These are phyloP conservation scores for Zaprionus inermis DNA, from an alignment of 1,140 invertebrate genomes.

Conservation along the genomic window DNA sequence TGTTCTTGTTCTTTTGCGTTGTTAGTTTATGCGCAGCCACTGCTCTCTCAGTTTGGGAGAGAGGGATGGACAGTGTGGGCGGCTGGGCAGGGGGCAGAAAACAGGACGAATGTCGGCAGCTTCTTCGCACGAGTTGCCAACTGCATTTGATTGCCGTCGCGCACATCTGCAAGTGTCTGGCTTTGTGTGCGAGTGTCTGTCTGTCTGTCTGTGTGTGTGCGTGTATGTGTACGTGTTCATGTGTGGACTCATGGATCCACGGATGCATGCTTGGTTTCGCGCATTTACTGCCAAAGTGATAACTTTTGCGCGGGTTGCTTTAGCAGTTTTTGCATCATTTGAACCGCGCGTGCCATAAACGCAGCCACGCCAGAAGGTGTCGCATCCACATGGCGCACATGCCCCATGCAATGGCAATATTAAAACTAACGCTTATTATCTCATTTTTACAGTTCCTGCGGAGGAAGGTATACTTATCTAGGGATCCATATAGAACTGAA, in stretches of 20 bases:
- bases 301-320: slow-evolving; percentile 76
- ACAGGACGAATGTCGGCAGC: slow-evolving; percentile 44
- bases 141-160: slow-evolving; percentile 71
- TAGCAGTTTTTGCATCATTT: slow-evolving; percentile 52
- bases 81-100: not conserved
- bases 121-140: slow-evolving; percentile 61
- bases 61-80: not conserved
- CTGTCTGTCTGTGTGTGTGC: slow-evolving; percentile 1
- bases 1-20: slow-evolving; percentile 32
- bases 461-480: too few species aligned
- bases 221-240: slow-evolving; percentile 29
- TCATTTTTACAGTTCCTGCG: too few species aligned
- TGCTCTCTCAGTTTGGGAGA: not conserved
- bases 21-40: slow-evolving; percentile 39
- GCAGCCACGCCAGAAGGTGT: not conserved
- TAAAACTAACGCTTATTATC: not conserved
- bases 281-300: slow-evolving; percentile 73
- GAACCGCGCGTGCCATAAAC: slow-evolving; percentile 44
- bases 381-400: not conserved
- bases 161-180: slow-evolving; percentile 22
- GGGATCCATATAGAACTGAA: too few species aligned
- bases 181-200: not conserved
- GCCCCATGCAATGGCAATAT: not conserved
- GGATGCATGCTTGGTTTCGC: slow-evolving; percentile 66
- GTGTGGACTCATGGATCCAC: slow-evolving; percentile 51